Base-by-base conservation (phyloP, 2,888 invertebrate species). In the Mycalesis mineus region DNA sequence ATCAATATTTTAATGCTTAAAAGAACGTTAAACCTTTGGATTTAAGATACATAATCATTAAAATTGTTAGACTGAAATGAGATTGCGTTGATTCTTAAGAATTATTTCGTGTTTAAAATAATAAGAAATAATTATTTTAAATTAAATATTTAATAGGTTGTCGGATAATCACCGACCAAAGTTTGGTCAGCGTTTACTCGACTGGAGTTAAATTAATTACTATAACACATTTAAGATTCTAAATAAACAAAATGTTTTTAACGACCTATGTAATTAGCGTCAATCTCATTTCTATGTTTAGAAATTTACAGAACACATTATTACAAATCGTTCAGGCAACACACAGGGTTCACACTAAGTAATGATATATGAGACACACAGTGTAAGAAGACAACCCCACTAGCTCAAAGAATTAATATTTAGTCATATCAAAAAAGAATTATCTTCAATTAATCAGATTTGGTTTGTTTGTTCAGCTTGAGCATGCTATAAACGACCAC, bases 281-380 rank as follows among this genome's bases (percentile, higher is more conserved):
- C 40, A 51, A 51, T 29, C 22, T 31, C 44, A 55, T 55, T 51
- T 28, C 8, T 33, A 45, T 29, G 13, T 28, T 22, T 15, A 8
- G 33, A 39, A 48, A 33, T 42, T 31, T 33, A 56, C 56, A 50
- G 22, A 9, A 42, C 28, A 51, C 31, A 47, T 15, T 33, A 47
- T 47, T 15, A 15, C 9, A 47, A 7, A 31, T 5, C 0, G 8
- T 47, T 51, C 57, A 57, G 51, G 51, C 57, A 57, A 57, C 55
- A 56, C 42, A 42, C 42, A 45, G 39, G 14, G 44, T 45, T 37
- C 45, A 51, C 56, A 22, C 51, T 47, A 50, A n/a, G 13, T 44
- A 57, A 57, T 45, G 45, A 39, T 40, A 33, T 48, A 61, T 42
- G 65, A 62, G 61, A 39, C 45, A 49, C 42, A 52, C 22, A 40